A percentile compares a stretch with the other conserved stretches of the same genome.
Evolutionary conservation across 2,888 invertebrate species (phyloP).

Genomic region (Elaeidobius kamerunicus): DNA sequence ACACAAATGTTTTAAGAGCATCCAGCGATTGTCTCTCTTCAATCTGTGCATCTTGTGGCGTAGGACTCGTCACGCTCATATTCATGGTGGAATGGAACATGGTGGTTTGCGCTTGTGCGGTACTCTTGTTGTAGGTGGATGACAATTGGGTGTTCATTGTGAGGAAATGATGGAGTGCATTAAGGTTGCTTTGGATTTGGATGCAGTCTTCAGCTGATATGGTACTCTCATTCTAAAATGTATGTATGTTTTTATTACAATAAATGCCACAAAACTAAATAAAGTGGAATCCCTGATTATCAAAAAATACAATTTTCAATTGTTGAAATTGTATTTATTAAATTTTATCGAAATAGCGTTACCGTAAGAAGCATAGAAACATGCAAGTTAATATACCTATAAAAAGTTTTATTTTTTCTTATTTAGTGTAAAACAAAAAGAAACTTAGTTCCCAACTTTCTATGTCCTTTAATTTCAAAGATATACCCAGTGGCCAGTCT

Average conservation of each 20-base stretch:
- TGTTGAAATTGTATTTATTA: too few relatives aligned
- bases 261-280: too few relatives aligned
- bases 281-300: too few relatives aligned
- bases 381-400: background rate
- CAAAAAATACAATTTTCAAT: too few relatives aligned
- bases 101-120: conserved; percentile 21
- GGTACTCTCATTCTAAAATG: conserved; percentile 61
- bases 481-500: too few relatives aligned
- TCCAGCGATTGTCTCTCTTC: conserved; percentile 76
- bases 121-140: conserved; percentile 12
- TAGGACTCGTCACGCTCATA: conserved; percentile 37
- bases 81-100: conserved; percentile 35
- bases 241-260: conserved; percentile 8
- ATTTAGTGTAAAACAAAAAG: too few relatives aligned
- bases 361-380: conserved; percentile 15
- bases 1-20: conserved; percentile 62
- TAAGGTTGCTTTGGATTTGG: conserved; percentile 70
- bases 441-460: too few relatives aligned
- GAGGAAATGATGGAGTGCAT: conserved; percentile 72
- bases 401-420: too few relatives aligned
- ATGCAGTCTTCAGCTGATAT: conserved; percentile 69
- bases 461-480: too few relatives aligned
- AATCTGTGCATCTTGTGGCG: conserved; percentile 52
- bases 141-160: conserved; percentile 60
- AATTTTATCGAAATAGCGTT: too few relatives aligned